These are phyloP conservation scores for Melinaea menophilus DNA, from an alignment of 2,888 invertebrate genomes.

Conservation along the genomic window DNA sequence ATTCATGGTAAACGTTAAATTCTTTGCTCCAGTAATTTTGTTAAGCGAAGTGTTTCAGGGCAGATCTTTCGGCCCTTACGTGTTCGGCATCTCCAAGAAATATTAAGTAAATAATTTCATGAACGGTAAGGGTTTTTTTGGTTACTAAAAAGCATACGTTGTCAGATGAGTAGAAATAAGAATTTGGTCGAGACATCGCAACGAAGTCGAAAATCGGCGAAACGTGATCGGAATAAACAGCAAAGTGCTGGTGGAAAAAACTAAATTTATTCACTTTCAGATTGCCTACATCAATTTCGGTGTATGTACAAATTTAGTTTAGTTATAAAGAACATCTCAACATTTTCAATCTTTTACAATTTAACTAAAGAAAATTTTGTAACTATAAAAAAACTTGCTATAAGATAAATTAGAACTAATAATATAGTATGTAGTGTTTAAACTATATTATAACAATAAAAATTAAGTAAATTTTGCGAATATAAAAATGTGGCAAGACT, in stretches of 20 bases:
- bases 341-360: no score
- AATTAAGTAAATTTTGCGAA: no score
- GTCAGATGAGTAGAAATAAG: slow-evolving; percentile 42
- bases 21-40: slow-evolving; percentile 21
- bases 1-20: slow-evolving; percentile 16
- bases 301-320: no score
- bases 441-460: no score
- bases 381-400: no score
- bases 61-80: slow-evolving; percentile 23
- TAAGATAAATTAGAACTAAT: no score
- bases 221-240: slow-evolving; percentile 51
- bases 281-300: neutral
- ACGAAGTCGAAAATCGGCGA: slow-evolving; percentile 58
- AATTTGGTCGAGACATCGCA: slow-evolving; percentile 46
- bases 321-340: no score
- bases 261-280: neutral
- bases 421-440: no score
- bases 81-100: slow-evolving; percentile 21
- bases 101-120: slow-evolving; percentile 59
- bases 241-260: slow-evolving; percentile 16
- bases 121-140: slow-evolving; percentile 49
- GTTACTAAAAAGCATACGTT: slow-evolving; percentile 47
- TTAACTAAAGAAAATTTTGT: no score
- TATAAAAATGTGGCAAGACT: no score
- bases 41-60: slow-evolving; percentile 27